Conservation (phyloP, 2,888 invertebrate species). For the Drepana falcataria region DNA sequence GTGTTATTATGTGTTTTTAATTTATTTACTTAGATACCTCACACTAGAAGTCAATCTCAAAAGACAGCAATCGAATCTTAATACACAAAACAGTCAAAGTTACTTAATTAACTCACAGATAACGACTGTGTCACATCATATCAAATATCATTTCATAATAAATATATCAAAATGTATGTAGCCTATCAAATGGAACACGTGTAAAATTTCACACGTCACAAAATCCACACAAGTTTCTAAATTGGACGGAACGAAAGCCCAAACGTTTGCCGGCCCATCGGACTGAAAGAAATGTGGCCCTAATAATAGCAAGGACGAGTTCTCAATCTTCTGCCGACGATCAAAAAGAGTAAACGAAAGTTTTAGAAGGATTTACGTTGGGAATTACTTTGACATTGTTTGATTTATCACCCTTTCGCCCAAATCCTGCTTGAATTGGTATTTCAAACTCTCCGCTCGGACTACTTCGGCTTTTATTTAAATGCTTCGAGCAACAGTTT, state of each 20-base stretch:
- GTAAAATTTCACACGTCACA: slow-evolving; percentile 28
- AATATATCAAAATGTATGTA: background rate
- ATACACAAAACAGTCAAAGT: no score
- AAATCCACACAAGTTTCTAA: slow-evolving; percentile 18
- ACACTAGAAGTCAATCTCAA: no score
- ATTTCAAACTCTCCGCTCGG: slow-evolving; percentile 11
- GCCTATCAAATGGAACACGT: background rate
- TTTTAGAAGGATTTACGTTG: slow-evolving; percentile 24
- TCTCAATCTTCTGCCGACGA: slow-evolving; percentile 7
- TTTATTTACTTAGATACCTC: no score
- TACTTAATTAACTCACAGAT: no score
- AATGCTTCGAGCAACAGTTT: background rate
- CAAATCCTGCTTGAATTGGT: slow-evolving; percentile 8
- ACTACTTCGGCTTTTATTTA: slow-evolving; percentile 9
- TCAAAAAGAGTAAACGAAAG: slow-evolving; percentile 26
- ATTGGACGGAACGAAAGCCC: slow-evolving; percentile 16
- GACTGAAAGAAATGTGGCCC: slow-evolving; percentile 23
- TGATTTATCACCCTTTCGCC: slow-evolving; percentile 21
- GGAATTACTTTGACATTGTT: slow-evolving; percentile 30
- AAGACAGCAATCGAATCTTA: no score
- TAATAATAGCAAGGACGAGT: slow-evolving; percentile 21
- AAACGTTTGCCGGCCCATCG: slow-evolving; percentile 23
- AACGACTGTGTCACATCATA: no score
- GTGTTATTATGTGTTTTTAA: no score
- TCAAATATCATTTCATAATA: background rate